Evolutionary conservation across 2,888 invertebrate species (phyloP).

Genomic region (Zeuzera pyrina): DNA sequence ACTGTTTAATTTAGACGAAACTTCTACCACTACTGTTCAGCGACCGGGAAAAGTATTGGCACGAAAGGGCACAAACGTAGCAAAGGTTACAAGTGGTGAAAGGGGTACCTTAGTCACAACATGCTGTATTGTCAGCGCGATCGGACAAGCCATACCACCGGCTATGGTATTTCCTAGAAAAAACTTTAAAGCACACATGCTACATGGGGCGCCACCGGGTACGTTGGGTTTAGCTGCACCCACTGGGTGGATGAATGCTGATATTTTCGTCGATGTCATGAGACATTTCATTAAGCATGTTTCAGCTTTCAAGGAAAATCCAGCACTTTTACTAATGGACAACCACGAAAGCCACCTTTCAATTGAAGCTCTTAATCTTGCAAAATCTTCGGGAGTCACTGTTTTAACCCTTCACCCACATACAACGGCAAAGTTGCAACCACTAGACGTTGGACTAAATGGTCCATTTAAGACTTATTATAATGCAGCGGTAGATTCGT

Average conservation of each 20-base stretch:
- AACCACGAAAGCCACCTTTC: conserved; percentile 29
- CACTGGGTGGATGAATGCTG: conserved; percentile 29
- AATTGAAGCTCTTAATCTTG: conserved; percentile 21
- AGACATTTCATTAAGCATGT: conserved; percentile 27
- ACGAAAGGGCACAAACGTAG: conserved; percentile 16
- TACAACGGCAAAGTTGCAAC: conserved; percentile 37
- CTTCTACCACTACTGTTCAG: too few species aligned
- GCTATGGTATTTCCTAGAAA: conserved; percentile 26
- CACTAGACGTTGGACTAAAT: conserved; percentile 33
- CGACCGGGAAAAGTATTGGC: conserved; percentile 12
- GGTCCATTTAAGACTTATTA: conserved; percentile 33
- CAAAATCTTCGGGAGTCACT: conserved; percentile 30
- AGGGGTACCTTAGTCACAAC: conserved; percentile 17
- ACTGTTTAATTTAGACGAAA: conserved; percentile 16
- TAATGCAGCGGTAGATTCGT: conserved; percentile 24
- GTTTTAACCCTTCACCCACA: conserved; percentile 38
- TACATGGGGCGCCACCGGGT: conserved; percentile 28
- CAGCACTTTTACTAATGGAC: conserved; percentile 23
- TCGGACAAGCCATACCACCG: conserved; percentile 17
- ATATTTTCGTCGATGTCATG: conserved; percentile 26
- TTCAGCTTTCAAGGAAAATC: conserved; percentile 16
- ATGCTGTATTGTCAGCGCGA: conserved; percentile 16
- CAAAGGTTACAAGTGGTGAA: conserved; percentile 15
- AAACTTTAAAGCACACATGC: conserved; percentile 24
- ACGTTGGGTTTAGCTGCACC: conserved; percentile 27